Evolutionary conservation across 2,797 vertebrate genomes (phyloP).

Genomic region (Hipposideros larvatus): DNA sequence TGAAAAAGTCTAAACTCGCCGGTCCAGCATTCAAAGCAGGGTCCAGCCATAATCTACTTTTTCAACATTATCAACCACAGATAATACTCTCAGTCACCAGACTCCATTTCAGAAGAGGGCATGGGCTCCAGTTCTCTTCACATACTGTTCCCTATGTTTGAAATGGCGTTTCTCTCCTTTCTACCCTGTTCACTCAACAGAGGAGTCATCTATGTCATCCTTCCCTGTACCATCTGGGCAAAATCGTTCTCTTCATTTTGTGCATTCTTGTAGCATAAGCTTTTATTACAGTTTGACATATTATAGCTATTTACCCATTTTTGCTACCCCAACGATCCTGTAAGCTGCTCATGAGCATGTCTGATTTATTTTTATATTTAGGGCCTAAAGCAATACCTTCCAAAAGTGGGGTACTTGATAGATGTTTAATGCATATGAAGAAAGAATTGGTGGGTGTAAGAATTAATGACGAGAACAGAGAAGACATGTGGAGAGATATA

Average conservation of each 20-base stretch:
- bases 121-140: not conserved
- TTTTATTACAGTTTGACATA: not conserved
- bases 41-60: not conserved
- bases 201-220: not conserved
- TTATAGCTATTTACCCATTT: not conserved
- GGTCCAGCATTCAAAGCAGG: not conserved
- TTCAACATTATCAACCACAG: not conserved
- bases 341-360: not conserved
- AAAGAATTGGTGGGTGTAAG: not conserved
- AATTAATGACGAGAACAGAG: not conserved
- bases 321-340: not conserved
- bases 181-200: not conserved
- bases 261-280: not conserved
- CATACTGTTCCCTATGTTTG: not conserved
- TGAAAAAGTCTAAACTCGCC: not conserved
- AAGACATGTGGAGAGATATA: not conserved
- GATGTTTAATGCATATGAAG: not conserved
- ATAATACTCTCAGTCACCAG: not conserved
- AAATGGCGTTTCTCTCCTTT: not conserved
- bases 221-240: not conserved
- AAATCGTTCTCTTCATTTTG: not conserved
- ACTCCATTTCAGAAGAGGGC: not conserved
- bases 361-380: conserved; percentile 14
- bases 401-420: not conserved
- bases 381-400: not conserved